A percentile compares a stretch with the other conserved stretches of the same genome.
Evolutionary conservation across 2,888 invertebrate genomes (phyloP).

Genomic region (Hydrotaea diabolus): DNA sequence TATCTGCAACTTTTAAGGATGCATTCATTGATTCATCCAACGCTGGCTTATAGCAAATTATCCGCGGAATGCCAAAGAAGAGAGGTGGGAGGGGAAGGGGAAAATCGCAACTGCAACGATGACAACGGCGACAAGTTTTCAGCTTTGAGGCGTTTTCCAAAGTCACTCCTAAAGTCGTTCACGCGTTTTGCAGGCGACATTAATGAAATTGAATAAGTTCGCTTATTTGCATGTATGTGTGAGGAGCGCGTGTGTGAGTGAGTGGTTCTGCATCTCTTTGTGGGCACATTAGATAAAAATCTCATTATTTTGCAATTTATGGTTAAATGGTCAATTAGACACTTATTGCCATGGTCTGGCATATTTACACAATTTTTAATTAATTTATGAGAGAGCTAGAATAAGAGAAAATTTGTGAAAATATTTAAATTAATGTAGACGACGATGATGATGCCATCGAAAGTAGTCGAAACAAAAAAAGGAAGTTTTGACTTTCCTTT

Average conservation of each 20-base stretch:
- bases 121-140: neutral
- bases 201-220: slow-evolving; percentile 41
- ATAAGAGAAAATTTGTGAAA: neutral
- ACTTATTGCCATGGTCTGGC: neutral
- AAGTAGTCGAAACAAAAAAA: too few relatives aligned
- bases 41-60: too few relatives aligned
- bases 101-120: neutral
- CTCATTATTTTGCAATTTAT: slow-evolving; percentile 47
- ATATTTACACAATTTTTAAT: neutral
- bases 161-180: neutral
- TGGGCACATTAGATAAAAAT: slow-evolving; percentile 49
- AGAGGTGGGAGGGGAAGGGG: too few relatives aligned
- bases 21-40: neutral
- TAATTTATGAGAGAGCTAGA: neutral
- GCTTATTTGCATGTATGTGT: too few relatives aligned
- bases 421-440: neutral
- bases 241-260: neutral
- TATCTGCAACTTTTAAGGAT: neutral
- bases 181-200: slow-evolving; percentile 35
- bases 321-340: slow-evolving; percentile 42
- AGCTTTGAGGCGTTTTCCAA: neutral
- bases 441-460: too few relatives aligned
- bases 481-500: too few relatives aligned
- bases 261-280: too few relatives aligned
- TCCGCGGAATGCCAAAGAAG: too few relatives aligned